Evolutionary conservation across 2,888 invertebrate species (phyloP).

Genomic region (Andricus curvator): DNA sequence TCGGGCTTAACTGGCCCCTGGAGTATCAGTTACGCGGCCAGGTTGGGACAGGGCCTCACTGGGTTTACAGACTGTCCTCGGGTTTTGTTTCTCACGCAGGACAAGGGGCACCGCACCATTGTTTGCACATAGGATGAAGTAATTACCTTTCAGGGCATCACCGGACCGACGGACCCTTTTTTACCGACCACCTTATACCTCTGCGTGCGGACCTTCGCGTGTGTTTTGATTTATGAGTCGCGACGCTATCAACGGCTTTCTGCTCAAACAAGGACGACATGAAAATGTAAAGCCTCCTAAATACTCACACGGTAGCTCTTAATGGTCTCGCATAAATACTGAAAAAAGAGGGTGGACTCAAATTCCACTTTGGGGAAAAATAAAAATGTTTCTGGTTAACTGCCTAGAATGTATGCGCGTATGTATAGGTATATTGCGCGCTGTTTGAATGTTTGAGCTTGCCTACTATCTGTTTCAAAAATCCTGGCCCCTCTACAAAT

Average conservation of each 20-base stretch:
- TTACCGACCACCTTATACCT: slow-evolving; percentile 51
- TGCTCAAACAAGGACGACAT: neutral
- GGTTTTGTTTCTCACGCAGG: slow-evolving; percentile 75
- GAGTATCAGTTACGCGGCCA: slow-evolving; percentile 66
- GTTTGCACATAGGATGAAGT: slow-evolving; percentile 75
- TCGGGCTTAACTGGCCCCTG: slow-evolving; percentile 60
- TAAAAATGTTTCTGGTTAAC: too few relatives aligned
- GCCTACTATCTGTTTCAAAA: too few relatives aligned
- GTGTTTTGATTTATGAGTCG: slow-evolving; percentile 58
- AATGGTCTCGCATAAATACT: neutral
- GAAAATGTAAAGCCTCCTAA: neutral
- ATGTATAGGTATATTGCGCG: too few relatives aligned
- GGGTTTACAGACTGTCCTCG: slow-evolving; percentile 62
- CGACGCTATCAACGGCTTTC: slow-evolving; percentile 56
- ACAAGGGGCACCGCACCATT: slow-evolving; percentile 69
- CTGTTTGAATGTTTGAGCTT: too few relatives aligned
- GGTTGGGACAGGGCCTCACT: slow-evolving; percentile 50
- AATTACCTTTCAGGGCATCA: slow-evolving; percentile 72
- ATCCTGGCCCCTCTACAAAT: too few relatives aligned
- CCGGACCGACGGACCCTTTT: slow-evolving; percentile 54
- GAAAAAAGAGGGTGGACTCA: neutral
- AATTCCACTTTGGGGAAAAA: too few relatives aligned
- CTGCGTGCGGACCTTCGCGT: slow-evolving; percentile 53
- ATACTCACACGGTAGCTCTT: neutral
- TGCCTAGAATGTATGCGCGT: too few relatives aligned